Evolutionary conservation across 2,888 invertebrate species (phyloP).

Genomic region (Allophyes oxyacanthae): DNA sequence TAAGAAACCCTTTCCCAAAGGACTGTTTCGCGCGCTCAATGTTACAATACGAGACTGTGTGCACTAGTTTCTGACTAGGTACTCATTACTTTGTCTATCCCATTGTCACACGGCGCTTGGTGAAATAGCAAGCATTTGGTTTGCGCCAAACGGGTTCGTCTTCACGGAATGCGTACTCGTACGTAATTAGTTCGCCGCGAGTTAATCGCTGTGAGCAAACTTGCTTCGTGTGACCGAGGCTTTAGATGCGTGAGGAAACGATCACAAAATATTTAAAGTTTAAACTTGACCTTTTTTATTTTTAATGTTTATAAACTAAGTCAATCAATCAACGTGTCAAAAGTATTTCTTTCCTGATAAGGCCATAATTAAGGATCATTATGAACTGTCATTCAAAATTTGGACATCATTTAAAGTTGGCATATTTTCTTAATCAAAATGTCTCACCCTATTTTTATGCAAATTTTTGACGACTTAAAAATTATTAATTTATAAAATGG

Average conservation of each 20-base stretch:
- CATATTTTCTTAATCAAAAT: constrained; percentile 15
- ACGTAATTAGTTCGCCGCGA: too few relatives aligned
- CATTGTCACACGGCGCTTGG: too few relatives aligned
- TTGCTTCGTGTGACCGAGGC: too few relatives aligned
- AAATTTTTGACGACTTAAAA: constrained; percentile 14
- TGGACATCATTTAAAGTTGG: constrained; percentile 4
- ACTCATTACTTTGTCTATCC: too few relatives aligned
- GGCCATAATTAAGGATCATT: constrained; percentile 10
- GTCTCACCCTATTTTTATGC: constrained; percentile 15
- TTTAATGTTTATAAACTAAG: constrained; percentile 13
- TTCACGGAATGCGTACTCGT: too few relatives aligned
- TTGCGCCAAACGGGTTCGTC: too few relatives aligned
- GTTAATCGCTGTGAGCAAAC: too few relatives aligned
- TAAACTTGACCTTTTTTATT: constrained; percentile 28
- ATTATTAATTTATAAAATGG: constrained; percentile 13
- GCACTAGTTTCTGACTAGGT: too few relatives aligned
- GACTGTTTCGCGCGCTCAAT: too few relatives aligned
- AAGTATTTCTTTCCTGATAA: constrained; percentile 9
- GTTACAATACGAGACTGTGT: too few relatives aligned
- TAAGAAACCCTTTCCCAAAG: too few relatives aligned
- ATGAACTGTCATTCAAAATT: constrained; percentile 9
- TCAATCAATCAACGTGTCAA: constrained; percentile 25
- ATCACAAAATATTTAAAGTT: constrained; percentile 24
- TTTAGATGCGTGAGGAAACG: constrained; percentile 8
- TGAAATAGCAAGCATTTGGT: too few relatives aligned